Conservation (phyloP, 2,888 invertebrate species). For the Spisula subtruncata region DNA sequence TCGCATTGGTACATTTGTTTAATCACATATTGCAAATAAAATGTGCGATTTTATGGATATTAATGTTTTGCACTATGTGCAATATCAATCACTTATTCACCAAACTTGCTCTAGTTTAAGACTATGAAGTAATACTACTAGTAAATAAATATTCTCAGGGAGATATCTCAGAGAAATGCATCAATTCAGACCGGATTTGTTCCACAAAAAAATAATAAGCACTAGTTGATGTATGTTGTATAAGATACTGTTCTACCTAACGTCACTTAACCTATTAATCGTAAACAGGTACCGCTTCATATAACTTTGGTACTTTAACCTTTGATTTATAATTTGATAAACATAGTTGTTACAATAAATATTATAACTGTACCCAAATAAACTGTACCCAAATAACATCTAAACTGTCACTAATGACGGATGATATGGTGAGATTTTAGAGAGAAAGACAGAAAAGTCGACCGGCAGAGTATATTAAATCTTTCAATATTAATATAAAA, state of each 20-base stretch:
- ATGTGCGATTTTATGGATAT: neutral
- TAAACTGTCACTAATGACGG: neutral
- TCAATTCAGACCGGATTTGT: neutral
- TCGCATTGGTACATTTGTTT: too few relatives aligned
- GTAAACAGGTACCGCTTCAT: neutral
- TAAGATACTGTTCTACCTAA: neutral
- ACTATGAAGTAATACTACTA: neutral
- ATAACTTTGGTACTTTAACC: neutral
- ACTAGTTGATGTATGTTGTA: neutral
- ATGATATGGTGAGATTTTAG: too few relatives aligned
- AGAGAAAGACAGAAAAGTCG: too few relatives aligned
- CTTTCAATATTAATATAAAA: neutral
- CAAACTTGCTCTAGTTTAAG: neutral
- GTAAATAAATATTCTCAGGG: neutral
- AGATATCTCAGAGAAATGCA: neutral
- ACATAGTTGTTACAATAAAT: slow-evolving; percentile 11
- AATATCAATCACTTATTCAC: neutral
- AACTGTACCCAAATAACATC: slow-evolving; percentile 12
- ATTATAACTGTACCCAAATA: neutral
- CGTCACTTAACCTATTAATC: neutral
- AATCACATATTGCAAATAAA: too few relatives aligned
- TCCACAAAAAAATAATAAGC: neutral
- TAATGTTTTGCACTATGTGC: neutral
- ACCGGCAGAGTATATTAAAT: neutral
- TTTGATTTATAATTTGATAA: slow-evolving; percentile 15